Evolutionary conservation across 1,140 invertebrate genomes (phyloP), one percentile per base, ranked within the genome.

Genomic region (Pectinophora gossypiella): DNA sequence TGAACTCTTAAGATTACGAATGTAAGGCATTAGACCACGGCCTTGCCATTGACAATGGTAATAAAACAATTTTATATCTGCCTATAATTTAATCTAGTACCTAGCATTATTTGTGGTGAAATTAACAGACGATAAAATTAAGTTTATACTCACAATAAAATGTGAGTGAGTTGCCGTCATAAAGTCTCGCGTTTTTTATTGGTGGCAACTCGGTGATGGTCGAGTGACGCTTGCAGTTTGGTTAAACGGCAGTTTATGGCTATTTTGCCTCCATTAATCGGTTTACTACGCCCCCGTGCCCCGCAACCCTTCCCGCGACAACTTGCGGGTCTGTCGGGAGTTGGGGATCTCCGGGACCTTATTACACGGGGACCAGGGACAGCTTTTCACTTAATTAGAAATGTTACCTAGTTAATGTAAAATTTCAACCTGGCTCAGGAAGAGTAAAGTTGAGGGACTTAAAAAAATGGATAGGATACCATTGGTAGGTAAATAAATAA

Each of bases 111-210:
- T 87, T 83, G 81, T 83, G 83, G 81, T 82, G 73, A 84, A 87
- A 87, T 87, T 85, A 87, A 87, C 81, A 87, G 83, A 84, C 83
- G 79, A 85, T 87, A 87, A 87, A 87, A 85, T 84, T 87, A 85
- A 84, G 79, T 86, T 86, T 86, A 86, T 86, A 86, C 78, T 83
- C 79, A 83, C 83, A 87, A 85, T 87, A 85, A 87, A 85, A 87
- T 76, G 81, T 82, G 83, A 86, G 76, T 83, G 79, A 87, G 81
- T 87, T 85, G 78, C 81, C 78, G 76, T 85, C 83, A 87, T 85
- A 87, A 87, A 87, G 79, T 87, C 79, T 85, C 83, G 75, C 79
- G 76, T 85, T 87, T 87, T 87, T 87, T 87, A 86, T 86, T 81
- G 78, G 75, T 83, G 73, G 75, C 75, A 84, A 78, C 68, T 76